Conservation (phyloP, 2,888 invertebrate species). For the Mycogona germanica region DNA sequence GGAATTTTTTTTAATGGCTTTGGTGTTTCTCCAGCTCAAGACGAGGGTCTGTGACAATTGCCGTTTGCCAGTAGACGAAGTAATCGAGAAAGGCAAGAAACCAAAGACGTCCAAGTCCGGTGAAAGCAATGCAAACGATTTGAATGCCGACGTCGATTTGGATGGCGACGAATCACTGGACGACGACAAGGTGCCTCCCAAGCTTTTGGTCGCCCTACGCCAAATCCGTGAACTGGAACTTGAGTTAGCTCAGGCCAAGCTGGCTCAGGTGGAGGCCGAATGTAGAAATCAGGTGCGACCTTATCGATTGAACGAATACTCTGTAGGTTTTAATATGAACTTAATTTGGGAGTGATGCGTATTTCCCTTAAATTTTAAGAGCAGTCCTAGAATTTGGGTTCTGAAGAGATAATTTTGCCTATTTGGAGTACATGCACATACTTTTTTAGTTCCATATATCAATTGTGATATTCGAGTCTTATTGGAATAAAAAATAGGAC, state of each 20-base stretch:
- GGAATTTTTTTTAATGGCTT: no score
- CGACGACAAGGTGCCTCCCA: conserved; percentile 44
- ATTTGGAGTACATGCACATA: no score
- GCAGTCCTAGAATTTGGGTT: no score
- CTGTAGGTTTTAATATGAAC: no score
- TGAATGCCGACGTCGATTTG: conserved; percentile 12
- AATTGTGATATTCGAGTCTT: no score
- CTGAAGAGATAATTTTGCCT: no score
- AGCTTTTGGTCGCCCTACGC: conserved; percentile 11
- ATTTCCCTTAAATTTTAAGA: no score
- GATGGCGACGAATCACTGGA: conserved; percentile 23
- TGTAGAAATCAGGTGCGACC: conserved; percentile 71
- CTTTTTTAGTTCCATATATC: no score
- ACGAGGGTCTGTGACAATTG: no score
- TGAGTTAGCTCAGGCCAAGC: conserved; percentile 90
- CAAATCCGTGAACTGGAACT: conserved; percentile 81
- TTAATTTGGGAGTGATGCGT: no score
- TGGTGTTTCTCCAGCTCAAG: no score
- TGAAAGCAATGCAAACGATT: conserved; percentile 1
- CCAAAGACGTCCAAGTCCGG: conserved; percentile 4
- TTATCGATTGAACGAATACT: conserved; percentile 6
- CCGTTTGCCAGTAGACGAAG: neutral
- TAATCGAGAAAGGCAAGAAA: neutral
- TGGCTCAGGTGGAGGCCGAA: conserved; percentile 93
- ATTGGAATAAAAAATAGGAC: no score